These are phyloP conservation scores for Galeopsomyia nigrocyanea DNA, from an alignment of 2,888 invertebrate genomes.

Conservation along the genomic window DNA sequence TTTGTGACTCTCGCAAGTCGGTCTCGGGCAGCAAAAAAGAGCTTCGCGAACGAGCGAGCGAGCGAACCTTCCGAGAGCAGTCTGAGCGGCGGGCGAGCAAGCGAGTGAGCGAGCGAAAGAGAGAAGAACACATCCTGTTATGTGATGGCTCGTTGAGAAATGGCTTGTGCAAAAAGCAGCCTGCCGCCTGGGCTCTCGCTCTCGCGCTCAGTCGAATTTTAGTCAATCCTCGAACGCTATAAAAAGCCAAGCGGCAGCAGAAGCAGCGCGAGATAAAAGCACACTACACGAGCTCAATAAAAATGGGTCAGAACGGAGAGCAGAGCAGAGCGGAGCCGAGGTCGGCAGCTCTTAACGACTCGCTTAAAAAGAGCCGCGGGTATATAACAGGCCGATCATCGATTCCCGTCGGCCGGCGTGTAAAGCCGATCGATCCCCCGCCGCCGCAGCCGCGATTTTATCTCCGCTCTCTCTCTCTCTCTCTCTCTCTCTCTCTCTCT, in stretches of 20 bases:
- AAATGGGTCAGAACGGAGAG: constrained; percentile 31
- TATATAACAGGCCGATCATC: constrained; percentile 18
- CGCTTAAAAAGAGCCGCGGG: neutral
- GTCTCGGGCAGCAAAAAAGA: too few species aligned
- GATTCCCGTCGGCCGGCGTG: constrained; percentile 18
- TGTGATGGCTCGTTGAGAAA: neutral
- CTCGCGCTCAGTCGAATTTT: too few species aligned
- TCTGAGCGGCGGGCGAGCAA: neutral
- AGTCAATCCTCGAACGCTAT: too few species aligned
- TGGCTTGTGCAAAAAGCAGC: neutral
- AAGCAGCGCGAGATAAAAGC: too few species aligned
- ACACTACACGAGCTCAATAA: constrained; percentile 13
- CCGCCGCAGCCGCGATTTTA: constrained; percentile 23
- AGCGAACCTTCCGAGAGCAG: too few species aligned
- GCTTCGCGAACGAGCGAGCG: too few species aligned
- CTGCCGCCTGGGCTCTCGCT: too few species aligned
- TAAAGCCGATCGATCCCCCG: constrained; percentile 33
- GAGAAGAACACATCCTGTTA: neutral
- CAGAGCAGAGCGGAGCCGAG: neutral
- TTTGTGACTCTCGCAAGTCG: neutral
- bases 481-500: too few species aligned
- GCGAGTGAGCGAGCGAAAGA: neutral
- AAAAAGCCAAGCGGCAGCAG: too few species aligned
- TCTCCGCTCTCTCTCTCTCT: constrained; percentile 20
- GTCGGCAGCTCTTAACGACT: neutral